Evolutionary conservation across 2,113 vertebrate genomes (phyloP).

Genomic region (Cisticola juncidis): DNA sequence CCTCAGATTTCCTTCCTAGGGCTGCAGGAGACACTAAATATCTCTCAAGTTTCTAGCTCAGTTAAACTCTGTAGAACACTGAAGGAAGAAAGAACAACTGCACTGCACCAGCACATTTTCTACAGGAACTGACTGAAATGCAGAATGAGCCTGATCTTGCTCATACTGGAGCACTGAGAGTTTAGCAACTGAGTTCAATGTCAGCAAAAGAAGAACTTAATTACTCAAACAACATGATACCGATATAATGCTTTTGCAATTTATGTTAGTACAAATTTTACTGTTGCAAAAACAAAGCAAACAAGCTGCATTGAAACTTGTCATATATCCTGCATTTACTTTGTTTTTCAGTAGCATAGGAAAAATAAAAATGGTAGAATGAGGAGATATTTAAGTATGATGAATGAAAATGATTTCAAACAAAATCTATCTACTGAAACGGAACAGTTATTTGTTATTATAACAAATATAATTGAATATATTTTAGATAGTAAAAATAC

Average conservation of each 20-base stretch:
- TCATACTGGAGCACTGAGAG: neutral
- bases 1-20: conserved; percentile 76
- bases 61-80: conserved; percentile 21
- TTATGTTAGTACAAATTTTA: neutral
- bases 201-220: neutral
- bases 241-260: neutral
- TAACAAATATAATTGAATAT: neutral
- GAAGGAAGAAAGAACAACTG: conserved; percentile 19
- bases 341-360: neutral
- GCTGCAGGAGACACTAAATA: conserved; percentile 45
- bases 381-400: neutral
- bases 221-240: neutral
- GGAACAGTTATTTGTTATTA: neutral
- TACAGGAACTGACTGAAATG: neutral
- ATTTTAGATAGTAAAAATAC: neutral
- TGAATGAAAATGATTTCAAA: neutral
- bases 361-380: neutral
- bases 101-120: neutral
- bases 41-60: conserved; percentile 16
- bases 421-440: neutral
- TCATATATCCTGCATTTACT: neutral
- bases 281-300: neutral
- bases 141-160: neutral
- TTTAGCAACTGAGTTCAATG: neutral
- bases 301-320: neutral